phyloP scores from a whole-genome alignment of 2,113 vertebrate species.

The Pterocles orientalis region DNA sequence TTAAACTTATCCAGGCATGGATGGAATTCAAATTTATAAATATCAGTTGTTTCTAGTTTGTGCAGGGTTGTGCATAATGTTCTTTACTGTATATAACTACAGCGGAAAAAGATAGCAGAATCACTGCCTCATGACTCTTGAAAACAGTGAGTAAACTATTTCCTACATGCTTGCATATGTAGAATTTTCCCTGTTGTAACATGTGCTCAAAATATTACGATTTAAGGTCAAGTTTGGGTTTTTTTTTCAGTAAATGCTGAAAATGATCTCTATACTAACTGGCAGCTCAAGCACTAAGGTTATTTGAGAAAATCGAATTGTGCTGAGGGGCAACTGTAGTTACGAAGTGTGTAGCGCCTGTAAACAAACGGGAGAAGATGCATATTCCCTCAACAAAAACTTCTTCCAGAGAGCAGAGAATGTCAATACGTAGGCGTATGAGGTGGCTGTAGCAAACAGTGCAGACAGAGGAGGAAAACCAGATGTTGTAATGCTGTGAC shows the following conservation, averaged over 20 bases:
- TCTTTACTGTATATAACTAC: background rate
- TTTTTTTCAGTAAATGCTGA: background rate
- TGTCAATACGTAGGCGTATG: background rate
- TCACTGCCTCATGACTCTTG: background rate
- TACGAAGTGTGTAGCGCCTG: slow-evolving; percentile 19
- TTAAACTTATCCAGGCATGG: background rate
- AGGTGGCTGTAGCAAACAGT: background rate
- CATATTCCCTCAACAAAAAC: slow-evolving; percentile 2
- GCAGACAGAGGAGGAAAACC: background rate
- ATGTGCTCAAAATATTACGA: slow-evolving; percentile 10
- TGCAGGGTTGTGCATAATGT: background rate
- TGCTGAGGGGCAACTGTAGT: slow-evolving; percentile 5
- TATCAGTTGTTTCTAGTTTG: background rate
- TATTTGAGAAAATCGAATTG: slow-evolving; percentile 46
- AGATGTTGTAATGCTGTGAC: background rate
- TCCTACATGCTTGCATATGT: background rate
- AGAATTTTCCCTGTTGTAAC: background rate
- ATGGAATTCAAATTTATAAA: background rate
- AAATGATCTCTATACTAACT: slow-evolving; percentile 8
- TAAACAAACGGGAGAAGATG: slow-evolving; percentile 40
- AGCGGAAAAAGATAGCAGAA: background rate
- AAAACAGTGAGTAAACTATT: background rate
- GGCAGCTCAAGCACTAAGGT: background rate
- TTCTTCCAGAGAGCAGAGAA: background rate
- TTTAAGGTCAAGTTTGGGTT: background rate